A percentile compares a stretch with the other conserved stretches of the same genome.
Conservation (phyloP, 2,888 invertebrate species). For the Aromia moschata region DNA sequence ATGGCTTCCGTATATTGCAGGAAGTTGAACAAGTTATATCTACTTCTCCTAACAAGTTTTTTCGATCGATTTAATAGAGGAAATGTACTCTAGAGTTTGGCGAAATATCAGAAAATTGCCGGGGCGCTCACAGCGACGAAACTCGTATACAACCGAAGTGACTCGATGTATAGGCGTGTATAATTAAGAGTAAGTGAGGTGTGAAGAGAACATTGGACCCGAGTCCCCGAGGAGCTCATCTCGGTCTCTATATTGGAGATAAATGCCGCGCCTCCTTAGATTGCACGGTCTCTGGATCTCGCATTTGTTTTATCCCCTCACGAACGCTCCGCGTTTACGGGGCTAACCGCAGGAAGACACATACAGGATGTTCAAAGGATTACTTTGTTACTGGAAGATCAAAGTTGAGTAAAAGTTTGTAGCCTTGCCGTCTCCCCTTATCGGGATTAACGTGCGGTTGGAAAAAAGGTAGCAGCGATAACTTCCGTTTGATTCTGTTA, state of each 20-base stretch:
- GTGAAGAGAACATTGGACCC: conserved; percentile 58
- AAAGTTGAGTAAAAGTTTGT: not conserved
- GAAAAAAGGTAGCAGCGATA: no score
- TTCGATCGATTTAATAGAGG: conserved; percentile 13
- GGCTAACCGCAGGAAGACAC: conserved; percentile 32
- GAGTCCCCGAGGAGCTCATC: conserved; percentile 57
- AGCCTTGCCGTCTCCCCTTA: not conserved
- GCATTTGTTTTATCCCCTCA: conserved; percentile 42
- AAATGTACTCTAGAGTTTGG: conserved; percentile 20
- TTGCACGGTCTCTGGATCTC: conserved; percentile 44
- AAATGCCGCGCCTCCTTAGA: conserved; percentile 49
- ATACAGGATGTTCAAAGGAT: conserved; percentile 30
- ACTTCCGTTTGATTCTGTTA: no score
- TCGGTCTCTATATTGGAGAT: conserved; percentile 54
- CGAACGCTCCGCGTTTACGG: conserved; percentile 37
- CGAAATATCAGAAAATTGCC: conserved; percentile 28
- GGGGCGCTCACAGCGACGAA: conserved; percentile 13
- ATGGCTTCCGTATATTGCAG: no score
- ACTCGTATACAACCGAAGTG: conserved; percentile 30
- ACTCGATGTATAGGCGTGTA: conserved; percentile 50
- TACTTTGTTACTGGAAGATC: conserved; percentile 3
- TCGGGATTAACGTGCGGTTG: no score
- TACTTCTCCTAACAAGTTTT: conserved; percentile 2
- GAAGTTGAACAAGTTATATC: no score
- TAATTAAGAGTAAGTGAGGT: conserved; percentile 62